Percentiles rank a stretch among this genome's conserved stretches.
Evolutionary conservation across 2,797 vertebrate species (phyloP).

Genomic region (Syncerus caffer): DNA sequence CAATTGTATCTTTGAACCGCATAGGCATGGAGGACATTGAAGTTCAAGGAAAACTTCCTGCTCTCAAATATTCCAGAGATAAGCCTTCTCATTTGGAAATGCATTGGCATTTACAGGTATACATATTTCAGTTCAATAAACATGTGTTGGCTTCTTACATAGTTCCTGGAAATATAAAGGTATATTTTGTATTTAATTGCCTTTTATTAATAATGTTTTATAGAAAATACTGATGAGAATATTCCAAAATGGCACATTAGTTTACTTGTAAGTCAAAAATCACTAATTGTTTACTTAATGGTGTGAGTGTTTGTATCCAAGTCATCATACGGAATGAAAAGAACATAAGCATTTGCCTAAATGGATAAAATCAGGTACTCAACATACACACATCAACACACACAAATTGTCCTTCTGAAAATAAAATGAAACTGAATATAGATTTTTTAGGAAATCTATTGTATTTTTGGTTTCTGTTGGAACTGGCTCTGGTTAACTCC

Average conservation of each 20-base stretch:
- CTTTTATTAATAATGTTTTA: not conserved
- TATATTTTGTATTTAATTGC: not conserved
- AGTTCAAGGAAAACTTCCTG: not conserved
- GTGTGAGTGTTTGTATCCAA: not conserved
- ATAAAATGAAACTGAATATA: not conserved
- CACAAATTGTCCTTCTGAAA: not conserved
- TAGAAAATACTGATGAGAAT: not conserved
- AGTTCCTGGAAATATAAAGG: not conserved
- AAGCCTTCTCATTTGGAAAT: not conserved
- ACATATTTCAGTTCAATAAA: not conserved
- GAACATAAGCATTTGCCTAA: not conserved
- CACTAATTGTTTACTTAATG: not conserved
- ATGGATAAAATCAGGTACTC: not conserved
- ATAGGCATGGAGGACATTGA: not conserved
- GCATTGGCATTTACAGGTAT: not conserved
- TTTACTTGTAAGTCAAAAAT: not conserved
- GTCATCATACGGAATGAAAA: not conserved
- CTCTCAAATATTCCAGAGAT: not conserved
- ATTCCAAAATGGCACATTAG: not conserved
- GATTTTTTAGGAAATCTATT: not conserved
- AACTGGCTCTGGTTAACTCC: not conserved
- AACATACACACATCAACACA: not conserved
- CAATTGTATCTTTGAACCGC: not conserved
- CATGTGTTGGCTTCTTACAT: not conserved
- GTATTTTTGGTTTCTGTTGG: not conserved